Percentiles rank a stretch among this genome's conserved stretches.
These are phyloP conservation scores for Porites lobata DNA, from an alignment of 92 coral and sea anemone genomes.

Conservation along the genomic window DNA sequence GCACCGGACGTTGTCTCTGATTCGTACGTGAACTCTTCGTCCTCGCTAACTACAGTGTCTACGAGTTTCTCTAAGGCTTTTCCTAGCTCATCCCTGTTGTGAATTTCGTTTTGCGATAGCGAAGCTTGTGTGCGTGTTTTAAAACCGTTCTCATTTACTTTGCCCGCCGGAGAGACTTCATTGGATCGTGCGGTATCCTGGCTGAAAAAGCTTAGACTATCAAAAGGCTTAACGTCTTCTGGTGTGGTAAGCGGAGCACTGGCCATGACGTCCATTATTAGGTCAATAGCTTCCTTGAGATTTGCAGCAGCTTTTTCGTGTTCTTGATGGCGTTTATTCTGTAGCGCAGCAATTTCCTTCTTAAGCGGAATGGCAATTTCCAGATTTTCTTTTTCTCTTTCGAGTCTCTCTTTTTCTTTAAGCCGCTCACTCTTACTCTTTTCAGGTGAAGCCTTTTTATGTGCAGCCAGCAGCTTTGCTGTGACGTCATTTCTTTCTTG, in stretches of 20 bases:
- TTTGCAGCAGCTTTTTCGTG: conserved; percentile 72
- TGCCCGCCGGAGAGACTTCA: not conserved
- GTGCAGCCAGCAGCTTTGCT: conserved; percentile 55
- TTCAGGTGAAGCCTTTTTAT: conserved; percentile 42
- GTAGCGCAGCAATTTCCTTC: conserved; percentile 82
- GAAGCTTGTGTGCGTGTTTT: conserved; percentile 7
- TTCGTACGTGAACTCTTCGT: conserved; percentile 50
- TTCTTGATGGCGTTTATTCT: conserved; percentile 81
- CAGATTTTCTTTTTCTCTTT: conserved; percentile 66
- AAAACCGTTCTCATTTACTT: not conserved
- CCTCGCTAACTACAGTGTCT: conserved; percentile 39
- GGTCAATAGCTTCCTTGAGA: conserved; percentile 79
- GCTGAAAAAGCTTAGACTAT: conserved; percentile 30
- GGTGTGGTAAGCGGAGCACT: not conserved
- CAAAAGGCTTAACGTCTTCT: conserved; percentile 1
- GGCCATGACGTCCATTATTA: conserved; percentile 68
- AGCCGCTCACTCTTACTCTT: conserved; percentile 16
- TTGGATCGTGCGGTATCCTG: conserved; percentile 14
- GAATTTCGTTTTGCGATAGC: conserved; percentile 58
- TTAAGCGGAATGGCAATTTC: conserved; percentile 79
- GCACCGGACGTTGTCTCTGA: conserved; percentile 88
- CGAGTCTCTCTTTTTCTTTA: conserved; percentile 50
- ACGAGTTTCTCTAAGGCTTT: conserved; percentile 75
- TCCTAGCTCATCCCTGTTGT: conserved; percentile 68
- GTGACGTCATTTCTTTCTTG: conserved; percentile 69